These are phyloP conservation scores for Perithous albicinctus DNA, from an alignment of 2,888 invertebrate species.

Conservation along the genomic window DNA sequence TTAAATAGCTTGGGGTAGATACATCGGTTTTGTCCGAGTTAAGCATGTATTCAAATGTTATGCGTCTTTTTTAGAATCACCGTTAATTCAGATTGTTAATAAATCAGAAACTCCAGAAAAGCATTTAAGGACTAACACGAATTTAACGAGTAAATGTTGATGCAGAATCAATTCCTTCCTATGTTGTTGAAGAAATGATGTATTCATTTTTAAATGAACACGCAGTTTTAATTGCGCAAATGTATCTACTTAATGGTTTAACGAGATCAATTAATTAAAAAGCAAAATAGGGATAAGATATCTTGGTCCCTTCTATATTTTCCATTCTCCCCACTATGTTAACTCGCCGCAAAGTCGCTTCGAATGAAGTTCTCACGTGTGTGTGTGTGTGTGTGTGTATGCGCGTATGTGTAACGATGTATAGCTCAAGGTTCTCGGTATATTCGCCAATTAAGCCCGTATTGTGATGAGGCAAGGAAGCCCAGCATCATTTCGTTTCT, in stretches of 20 bases:
- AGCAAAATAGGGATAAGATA: slow-evolving; percentile 1
- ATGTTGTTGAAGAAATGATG: no score
- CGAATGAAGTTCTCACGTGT: slow-evolving; percentile 15
- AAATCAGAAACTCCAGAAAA: no score
- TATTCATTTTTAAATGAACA: no score
- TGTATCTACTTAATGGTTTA: neutral
- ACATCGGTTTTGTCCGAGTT: no score
- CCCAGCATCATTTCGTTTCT: slow-evolving; percentile 19
- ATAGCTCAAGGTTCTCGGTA: slow-evolving; percentile 36
- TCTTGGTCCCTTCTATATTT: neutral
- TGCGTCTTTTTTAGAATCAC: no score
- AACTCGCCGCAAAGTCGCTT: neutral
- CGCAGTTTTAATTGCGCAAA: neutral
- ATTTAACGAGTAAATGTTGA: no score
- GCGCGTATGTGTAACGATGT: slow-evolving; percentile 31
- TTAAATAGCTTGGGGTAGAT: neutral
- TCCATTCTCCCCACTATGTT: neutral
- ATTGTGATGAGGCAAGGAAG: slow-evolving; percentile 60
- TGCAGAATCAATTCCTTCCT: no score
- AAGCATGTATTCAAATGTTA: no score
- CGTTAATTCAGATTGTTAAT: no score
- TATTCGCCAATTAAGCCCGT: slow-evolving; percentile 80
- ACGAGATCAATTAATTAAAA: neutral
- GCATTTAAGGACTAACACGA: no score
- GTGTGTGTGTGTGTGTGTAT: no score